phyloP scores from a whole-genome alignment of 2,888 invertebrate species.

The Rhagonycha lutea region DNA sequence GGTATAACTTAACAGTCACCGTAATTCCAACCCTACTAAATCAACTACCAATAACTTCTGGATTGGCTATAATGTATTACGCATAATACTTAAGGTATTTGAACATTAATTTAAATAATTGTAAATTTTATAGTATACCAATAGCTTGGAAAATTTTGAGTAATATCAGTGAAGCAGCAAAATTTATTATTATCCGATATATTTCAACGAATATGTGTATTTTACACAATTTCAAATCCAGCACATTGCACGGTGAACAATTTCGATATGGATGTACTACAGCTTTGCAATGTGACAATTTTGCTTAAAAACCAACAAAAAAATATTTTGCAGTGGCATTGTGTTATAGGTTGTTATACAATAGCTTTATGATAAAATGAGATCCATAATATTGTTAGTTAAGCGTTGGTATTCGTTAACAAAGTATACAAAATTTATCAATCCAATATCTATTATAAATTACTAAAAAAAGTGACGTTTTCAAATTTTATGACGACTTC shows the following conservation, averaged over 20 bases:
- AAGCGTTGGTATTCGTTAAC: background rate
- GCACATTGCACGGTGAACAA: background rate
- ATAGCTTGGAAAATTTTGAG: background rate
- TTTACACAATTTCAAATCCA: background rate
- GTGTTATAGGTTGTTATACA: background rate
- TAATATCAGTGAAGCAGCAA: background rate
- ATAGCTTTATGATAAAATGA: background rate
- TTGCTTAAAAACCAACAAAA: background rate
- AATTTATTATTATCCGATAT: background rate
- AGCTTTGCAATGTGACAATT: background rate
- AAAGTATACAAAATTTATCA: background rate
- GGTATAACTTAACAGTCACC: too few species aligned
- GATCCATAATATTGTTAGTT: background rate
- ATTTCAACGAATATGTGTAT: background rate
- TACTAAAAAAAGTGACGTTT: too few species aligned
- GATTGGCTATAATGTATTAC: too few species aligned
- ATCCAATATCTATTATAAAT: too few species aligned
- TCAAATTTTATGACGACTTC: too few species aligned
- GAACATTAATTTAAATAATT: too few species aligned
- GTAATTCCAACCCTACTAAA: too few species aligned
- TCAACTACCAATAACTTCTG: too few species aligned
- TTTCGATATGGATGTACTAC: background rate
- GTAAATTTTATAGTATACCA: background rate
- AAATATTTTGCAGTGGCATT: background rate
- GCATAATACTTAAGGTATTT: too few species aligned